Percentiles rank a stretch among this genome's conserved stretches.
phyloP scores from a whole-genome alignment of 2,888 invertebrate species.

The Metellina segmentata region DNA sequence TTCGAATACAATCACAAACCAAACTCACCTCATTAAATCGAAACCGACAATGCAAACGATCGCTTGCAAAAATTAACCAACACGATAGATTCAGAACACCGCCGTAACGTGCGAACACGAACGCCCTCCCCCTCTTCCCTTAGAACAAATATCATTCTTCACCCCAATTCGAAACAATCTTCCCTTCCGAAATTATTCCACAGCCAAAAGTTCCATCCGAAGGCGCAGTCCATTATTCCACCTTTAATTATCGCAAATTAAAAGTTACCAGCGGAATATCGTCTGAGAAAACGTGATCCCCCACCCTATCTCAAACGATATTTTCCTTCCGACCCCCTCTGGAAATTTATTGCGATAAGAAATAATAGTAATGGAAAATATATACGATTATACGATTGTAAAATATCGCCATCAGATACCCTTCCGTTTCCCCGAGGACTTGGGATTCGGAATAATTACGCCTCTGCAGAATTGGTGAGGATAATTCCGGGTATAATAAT shows the following conservation, averaged over 20 bases:
- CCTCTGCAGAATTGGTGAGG: conserved; percentile 3
- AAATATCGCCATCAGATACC: conserved; percentile 8
- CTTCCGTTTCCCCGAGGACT: not conserved
- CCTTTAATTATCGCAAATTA: conserved; percentile 59
- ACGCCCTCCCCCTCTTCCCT: no score
- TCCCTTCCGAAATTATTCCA: not conserved
- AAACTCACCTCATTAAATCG: no score
- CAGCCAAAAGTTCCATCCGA: not conserved
- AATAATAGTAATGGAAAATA: conserved; percentile 1
- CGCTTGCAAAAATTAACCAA: no score
- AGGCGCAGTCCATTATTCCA: conserved; percentile 3
- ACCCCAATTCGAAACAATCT: not conserved
- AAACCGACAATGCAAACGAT: no score
- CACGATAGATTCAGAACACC: no score
- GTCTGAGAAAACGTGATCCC: not conserved
- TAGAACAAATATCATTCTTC: not conserved
- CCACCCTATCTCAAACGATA: not conserved
- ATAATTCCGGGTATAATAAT: conserved; percentile 51
- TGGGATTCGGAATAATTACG: conserved; percentile 26
- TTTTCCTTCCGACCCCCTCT: not conserved
- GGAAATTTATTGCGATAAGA: not conserved
- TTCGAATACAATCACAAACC: no score
- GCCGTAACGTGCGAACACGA: no score
- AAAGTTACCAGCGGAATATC: conserved; percentile 26
- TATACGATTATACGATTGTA: conserved; percentile 8